phyloP scores from a whole-genome alignment of 2,797 vertebrate species.

The Eulemur coronatus region DNA sequence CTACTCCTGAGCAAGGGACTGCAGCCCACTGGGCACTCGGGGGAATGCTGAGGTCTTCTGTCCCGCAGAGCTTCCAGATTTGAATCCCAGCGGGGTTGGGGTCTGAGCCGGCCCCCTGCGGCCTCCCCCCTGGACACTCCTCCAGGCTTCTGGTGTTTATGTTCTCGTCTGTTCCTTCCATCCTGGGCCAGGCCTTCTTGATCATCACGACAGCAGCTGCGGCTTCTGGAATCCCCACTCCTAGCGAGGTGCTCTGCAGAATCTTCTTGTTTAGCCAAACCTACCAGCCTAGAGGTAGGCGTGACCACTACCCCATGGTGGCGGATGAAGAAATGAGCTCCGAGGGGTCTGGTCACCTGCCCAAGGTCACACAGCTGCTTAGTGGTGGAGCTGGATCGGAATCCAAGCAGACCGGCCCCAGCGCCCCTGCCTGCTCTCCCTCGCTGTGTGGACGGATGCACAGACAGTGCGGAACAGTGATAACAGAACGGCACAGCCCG shows the following conservation, averaged over 20 bases:
- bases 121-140: too few relatives aligned
- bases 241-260: not conserved
- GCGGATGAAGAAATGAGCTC: not conserved
- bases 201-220: not conserved
- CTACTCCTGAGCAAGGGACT: not conserved
- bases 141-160: not conserved
- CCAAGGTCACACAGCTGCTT: not conserved
- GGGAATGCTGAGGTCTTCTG: not conserved
- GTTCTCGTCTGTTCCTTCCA: not conserved
- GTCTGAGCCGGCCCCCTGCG: not conserved
- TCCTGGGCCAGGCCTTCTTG: not conserved
- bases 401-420: not conserved
- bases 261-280: not conserved
- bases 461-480: not conserved
- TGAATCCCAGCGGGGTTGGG: not conserved
- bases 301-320: accelerated
- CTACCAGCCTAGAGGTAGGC: not conserved
- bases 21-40: not conserved
- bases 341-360: not conserved
- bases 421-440: not conserved
- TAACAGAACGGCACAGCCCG: not conserved
- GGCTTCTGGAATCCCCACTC: not conserved
- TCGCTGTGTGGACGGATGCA: accelerated
- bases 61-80: not conserved
- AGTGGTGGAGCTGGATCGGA: not conserved